phyloP scores from a whole-genome alignment of 2,797 vertebrate genomes.

The Diceros bicornis region DNA sequence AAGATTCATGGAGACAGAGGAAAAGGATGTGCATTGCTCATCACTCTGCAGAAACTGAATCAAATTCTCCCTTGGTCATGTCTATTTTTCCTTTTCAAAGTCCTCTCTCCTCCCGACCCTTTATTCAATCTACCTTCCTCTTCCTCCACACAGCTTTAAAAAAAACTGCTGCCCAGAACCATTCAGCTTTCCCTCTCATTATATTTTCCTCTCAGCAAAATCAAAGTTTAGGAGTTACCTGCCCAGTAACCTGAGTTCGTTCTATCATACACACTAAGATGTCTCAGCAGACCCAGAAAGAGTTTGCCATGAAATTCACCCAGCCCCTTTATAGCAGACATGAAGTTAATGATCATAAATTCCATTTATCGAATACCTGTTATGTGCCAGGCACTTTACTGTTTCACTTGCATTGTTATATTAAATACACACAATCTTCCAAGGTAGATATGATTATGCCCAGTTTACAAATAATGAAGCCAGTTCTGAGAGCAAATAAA shows the following conservation, averaged over 20 bases:
- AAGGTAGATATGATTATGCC: not conserved
- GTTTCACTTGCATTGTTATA: not conserved
- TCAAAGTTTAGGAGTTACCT: not conserved
- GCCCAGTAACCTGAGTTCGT: not conserved
- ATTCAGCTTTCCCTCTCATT: not conserved
- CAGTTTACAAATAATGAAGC: slow-evolving; percentile 46
- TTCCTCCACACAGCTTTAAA: not conserved
- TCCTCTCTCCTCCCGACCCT: not conserved
- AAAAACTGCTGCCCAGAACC: not conserved
- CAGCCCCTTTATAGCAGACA: not conserved
- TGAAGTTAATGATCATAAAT: not conserved
- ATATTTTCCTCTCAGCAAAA: not conserved
- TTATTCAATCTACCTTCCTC: not conserved
- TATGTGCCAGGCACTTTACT: not conserved
- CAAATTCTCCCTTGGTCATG: not conserved
- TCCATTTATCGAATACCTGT: not conserved
- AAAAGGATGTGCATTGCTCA: not conserved
- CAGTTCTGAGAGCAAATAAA: not conserved
- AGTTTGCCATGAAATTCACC: not conserved
- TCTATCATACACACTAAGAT: not conserved
- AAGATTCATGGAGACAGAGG: not conserved
- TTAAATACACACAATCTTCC: not conserved
- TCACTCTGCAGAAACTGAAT: not conserved
- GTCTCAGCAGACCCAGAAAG: not conserved
- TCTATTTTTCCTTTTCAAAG: slow-evolving; percentile 4